Conservation (phyloP, 2,888 invertebrate genomes). For the Eupeodes luniger region DNA sequence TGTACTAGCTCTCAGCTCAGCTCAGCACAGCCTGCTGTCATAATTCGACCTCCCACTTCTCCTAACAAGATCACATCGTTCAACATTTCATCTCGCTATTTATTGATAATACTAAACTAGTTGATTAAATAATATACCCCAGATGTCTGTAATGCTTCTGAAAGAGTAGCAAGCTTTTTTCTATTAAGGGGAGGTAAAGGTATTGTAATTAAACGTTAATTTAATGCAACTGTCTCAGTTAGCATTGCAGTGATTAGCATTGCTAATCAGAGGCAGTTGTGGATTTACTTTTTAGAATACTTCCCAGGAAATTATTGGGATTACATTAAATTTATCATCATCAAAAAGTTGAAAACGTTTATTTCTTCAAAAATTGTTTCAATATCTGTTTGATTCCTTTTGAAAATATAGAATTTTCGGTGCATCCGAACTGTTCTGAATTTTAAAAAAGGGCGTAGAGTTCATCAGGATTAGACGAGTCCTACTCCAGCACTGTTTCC, state of each 20-base stretch:
- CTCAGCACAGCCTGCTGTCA: slow-evolving; percentile 15
- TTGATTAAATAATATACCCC: slow-evolving; percentile 67
- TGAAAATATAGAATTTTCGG: no score
- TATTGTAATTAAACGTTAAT: slow-evolving; percentile 56
- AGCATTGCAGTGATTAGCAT: slow-evolving; percentile 47
- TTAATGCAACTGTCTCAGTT: slow-evolving; percentile 63
- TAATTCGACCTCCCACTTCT: slow-evolving; percentile 60
- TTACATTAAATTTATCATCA: not conserved
- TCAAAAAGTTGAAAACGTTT: not conserved
- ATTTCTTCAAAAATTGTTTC: no score
- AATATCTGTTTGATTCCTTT: no score
- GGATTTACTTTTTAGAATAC: not conserved
- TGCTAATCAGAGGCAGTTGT: slow-evolving; percentile 2
- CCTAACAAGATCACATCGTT: slow-evolving; percentile 49
- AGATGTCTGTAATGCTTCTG: slow-evolving; percentile 53
- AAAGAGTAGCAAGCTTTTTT: slow-evolving; percentile 6
- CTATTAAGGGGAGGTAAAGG: slow-evolving; percentile 4
- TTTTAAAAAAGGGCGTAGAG: no score
- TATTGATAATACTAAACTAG: slow-evolving; percentile 41
- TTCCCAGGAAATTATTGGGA: not conserved
- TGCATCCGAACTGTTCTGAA: no score
- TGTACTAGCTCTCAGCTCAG: slow-evolving; percentile 30
- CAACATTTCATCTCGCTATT: slow-evolving; percentile 46
- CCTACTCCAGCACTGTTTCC: slow-evolving; percentile 7
- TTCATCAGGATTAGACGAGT: not conserved